phyloP scores from a whole-genome alignment of 2,888 invertebrate species.

The Coelinius sp. region DNA sequence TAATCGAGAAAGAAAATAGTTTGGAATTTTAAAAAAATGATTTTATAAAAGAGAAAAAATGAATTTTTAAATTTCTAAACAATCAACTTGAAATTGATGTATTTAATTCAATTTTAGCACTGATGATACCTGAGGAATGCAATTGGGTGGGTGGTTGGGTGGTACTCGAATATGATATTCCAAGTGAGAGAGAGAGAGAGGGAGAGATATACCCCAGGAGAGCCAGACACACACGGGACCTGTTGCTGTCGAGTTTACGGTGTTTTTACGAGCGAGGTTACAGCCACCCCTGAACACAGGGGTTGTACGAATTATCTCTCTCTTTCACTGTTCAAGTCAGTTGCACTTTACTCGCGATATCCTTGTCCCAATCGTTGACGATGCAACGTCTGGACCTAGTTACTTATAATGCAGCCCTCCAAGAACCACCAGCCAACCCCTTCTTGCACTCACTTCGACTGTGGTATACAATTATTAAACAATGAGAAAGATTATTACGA shows the following conservation, averaged over 20 bases:
- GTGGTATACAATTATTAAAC: slow-evolving; percentile 1
- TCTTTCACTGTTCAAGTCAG: slow-evolving; percentile 22
- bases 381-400: slow-evolving; percentile 43
- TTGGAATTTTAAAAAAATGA: too few relatives aligned
- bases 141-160: slow-evolving; percentile 8
- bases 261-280: slow-evolving; percentile 71
- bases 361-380: slow-evolving; percentile 34
- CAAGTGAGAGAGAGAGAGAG: slow-evolving; percentile 50
- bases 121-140: slow-evolving; percentile 12
- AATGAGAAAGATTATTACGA: not conserved
- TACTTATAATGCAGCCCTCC: slow-evolving; percentile 26
- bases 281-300: slow-evolving; percentile 66
- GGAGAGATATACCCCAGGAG: slow-evolving; percentile 35
- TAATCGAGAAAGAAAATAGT: too few relatives aligned
- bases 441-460: not conserved
- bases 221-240: slow-evolving; percentile 67
- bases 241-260: slow-evolving; percentile 71
- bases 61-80: too few relatives aligned
- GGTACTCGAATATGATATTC: slow-evolving; percentile 61
- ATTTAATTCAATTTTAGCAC: not conserved
- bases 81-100: not conserved
- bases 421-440: slow-evolving; percentile 26
- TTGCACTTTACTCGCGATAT: slow-evolving; percentile 31
- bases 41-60: too few relatives aligned
- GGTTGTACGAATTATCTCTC: slow-evolving; percentile 55